phyloP scores from a whole-genome alignment of 2,113 vertebrate species.

The Mastomys natalensis region DNA sequence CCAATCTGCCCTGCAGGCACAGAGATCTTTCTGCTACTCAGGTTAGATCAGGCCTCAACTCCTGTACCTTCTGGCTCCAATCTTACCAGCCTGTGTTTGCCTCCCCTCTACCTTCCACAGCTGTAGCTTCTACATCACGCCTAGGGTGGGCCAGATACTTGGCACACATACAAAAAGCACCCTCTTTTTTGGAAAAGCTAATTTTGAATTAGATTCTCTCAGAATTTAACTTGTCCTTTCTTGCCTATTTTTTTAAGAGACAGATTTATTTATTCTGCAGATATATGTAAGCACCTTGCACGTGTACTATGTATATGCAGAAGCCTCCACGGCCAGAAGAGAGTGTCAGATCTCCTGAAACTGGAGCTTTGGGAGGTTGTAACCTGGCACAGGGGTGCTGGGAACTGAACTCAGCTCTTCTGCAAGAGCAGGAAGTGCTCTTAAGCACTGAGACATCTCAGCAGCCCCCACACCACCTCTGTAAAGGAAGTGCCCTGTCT shows the following conservation, averaged over 20 bases:
- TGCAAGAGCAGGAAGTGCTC: not conserved
- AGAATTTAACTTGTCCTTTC: slow-evolving; percentile 19
- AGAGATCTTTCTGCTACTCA: not conserved
- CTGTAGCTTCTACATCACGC: not conserved
- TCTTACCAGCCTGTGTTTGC: not conserved
- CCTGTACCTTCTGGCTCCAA: not conserved
- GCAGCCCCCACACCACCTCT: not conserved
- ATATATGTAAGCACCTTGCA: not conserved
- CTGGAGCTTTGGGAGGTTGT: not conserved
- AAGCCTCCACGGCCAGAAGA: not conserved
- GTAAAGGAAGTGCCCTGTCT: not conserved
- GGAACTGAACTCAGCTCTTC: not conserved
- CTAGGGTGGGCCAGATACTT: not conserved
- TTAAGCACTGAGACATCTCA: not conserved
- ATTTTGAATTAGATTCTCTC: not conserved
- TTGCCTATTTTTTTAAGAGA: not conserved
- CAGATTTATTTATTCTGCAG: not conserved
- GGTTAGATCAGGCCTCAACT: not conserved
- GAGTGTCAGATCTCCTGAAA: not conserved
- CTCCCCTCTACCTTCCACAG: not conserved
- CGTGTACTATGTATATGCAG: not conserved
- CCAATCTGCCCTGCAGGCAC: not conserved
- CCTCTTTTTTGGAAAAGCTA: not conserved
- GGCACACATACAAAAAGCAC: not conserved
- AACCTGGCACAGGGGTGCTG: not conserved